phyloP scores from a whole-genome alignment of 1,140 invertebrate genomes.

The Stegodyphus mimosarum region DNA sequence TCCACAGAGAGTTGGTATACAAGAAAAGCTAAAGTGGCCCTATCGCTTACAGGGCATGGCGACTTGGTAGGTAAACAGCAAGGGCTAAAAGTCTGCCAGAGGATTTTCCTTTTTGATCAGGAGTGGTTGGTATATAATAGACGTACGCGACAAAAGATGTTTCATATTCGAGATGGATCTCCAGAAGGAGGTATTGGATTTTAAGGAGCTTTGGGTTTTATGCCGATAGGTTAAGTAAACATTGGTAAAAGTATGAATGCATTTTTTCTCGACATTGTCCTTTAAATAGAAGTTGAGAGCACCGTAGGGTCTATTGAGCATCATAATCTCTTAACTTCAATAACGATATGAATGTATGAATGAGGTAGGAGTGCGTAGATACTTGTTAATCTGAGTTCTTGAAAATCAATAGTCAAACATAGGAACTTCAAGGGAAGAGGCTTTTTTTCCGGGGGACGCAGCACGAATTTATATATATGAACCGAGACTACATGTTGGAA shows the following conservation, averaged over 20 bases:
- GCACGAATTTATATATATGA: too few species aligned
- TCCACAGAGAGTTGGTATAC: neutral
- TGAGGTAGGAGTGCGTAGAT: too few species aligned
- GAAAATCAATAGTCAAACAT: too few species aligned
- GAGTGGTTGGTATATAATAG: constrained; percentile 10
- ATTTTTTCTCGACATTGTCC: neutral
- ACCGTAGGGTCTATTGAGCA: constrained; percentile 33
- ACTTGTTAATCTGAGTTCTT: too few species aligned
- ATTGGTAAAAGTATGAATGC: constrained; percentile 1
- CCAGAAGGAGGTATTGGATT: constrained; percentile 39
- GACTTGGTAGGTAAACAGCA: constrained; percentile 36
- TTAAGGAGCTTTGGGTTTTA: constrained; percentile 40
- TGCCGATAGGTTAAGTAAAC: constrained; percentile 32
- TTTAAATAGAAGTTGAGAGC: too few species aligned
- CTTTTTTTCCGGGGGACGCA: too few species aligned
- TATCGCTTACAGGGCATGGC: constrained; percentile 44
- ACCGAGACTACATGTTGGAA: too few species aligned
- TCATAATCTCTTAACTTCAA: constrained; percentile 13
- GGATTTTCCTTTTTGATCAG: constrained; percentile 4
- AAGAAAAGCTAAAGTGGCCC: constrained; percentile 50
- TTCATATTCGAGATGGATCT: constrained; percentile 19
- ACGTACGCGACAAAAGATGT: constrained; percentile 34
- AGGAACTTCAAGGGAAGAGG: too few species aligned
- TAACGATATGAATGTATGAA: too few species aligned
- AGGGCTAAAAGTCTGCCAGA: neutral